A percentile compares a stretch with the other conserved stretches of the same genome.
These are phyloP conservation scores for Malacoraja senta DNA, from an alignment of 2,797 vertebrate genomes.

Conservation along the genomic window DNA sequence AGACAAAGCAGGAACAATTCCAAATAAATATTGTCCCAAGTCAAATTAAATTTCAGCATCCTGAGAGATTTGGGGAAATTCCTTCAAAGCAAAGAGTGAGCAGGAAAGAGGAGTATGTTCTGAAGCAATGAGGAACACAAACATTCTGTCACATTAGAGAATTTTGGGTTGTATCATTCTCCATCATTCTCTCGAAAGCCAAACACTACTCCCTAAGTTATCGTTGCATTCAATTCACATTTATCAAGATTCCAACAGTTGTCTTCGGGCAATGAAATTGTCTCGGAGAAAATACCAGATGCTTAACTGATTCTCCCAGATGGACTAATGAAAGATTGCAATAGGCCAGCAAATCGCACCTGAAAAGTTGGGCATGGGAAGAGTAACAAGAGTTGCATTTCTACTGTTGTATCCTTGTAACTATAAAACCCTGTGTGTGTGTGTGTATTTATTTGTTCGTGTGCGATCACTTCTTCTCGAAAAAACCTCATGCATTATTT, in stretches of 20 bases:
- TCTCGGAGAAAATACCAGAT: neutral
- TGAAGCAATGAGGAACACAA: neutral
- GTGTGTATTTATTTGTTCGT: too few species aligned
- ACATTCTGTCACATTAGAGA: neutral
- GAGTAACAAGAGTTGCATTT: neutral
- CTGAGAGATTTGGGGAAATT: neutral
- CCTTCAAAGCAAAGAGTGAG: neutral
- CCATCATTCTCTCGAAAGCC: neutral
- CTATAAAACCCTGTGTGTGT: too few species aligned
- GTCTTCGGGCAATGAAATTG: neutral
- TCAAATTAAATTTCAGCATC: neutral
- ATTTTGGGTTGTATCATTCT: neutral
- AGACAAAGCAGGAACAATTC: neutral
- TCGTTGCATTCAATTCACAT: neutral
- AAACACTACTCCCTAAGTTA: too few species aligned
- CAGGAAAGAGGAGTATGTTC: neutral
- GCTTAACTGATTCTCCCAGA: too few species aligned
- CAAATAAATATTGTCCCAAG: neutral
- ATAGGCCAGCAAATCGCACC: neutral
- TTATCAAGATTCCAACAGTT: neutral
- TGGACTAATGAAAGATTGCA: neutral
- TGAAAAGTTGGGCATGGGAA: neutral
- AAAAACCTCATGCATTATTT: too few species aligned
- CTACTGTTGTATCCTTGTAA: too few species aligned
- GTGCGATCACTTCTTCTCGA: too few species aligned